Percentiles rank a stretch among this genome's conserved stretches.
Evolutionary conservation across 1,140 invertebrate genomes (phyloP).

Genomic region (Pseudomyrmex flavicornis): DNA sequence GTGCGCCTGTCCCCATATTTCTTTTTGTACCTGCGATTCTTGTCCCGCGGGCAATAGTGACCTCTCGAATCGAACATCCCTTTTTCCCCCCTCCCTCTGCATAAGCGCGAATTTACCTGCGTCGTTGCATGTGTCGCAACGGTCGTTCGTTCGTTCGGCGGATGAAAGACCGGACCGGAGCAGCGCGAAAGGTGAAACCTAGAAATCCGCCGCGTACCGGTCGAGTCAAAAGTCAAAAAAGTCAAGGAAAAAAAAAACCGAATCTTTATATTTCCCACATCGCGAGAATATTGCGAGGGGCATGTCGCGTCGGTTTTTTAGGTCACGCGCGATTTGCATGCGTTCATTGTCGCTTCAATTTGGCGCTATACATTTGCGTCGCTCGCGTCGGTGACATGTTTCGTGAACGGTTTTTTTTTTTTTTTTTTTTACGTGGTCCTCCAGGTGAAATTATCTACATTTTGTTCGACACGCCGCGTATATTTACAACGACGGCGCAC

Average conservation of each 20-base stretch:
- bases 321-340: not conserved
- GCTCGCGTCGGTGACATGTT: not conserved
- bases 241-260: not conserved
- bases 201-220: constrained; percentile 22
- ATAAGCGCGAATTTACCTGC: not conserved
- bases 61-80: constrained; percentile 19
- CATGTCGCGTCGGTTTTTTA: not conserved
- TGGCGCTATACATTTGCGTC: not conserved
- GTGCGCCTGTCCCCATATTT: not conserved
- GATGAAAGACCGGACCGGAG: constrained; percentile 1
- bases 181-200: constrained; percentile 1
- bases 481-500: not conserved
- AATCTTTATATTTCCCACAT: constrained; percentile 2
- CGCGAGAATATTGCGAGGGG: not conserved
- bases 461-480: not conserved
- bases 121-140: constrained; percentile 28
- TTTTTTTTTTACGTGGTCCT: no score
- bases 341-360: not conserved
- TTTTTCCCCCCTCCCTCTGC: not conserved
- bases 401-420: not conserved
- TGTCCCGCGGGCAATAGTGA: constrained; percentile 1
- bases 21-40: constrained; percentile 42
- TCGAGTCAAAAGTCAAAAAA: constrained; percentile 13
- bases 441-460: not conserved
- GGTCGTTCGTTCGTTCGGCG: constrained; percentile 15